Base-by-base conservation (phyloP, 2,797 vertebrate genomes). In the Poeciliopsis infans region DNA sequence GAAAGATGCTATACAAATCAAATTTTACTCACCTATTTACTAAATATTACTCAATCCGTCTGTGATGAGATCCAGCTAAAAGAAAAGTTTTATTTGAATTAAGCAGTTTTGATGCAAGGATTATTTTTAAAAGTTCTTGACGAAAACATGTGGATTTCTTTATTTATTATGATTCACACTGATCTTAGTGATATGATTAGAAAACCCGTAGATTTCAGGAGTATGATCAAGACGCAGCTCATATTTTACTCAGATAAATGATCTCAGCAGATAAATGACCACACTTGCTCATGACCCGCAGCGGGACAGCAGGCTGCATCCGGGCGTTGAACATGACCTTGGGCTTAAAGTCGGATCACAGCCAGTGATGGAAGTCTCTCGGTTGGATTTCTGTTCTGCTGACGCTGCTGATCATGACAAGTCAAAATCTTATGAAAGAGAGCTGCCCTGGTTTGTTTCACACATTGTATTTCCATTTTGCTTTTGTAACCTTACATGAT, bases 281-380 rank as follows among this genome's bases (percentile, higher is more conserved):
- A 69, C 53, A 41, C 23, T 49, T 73, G 20, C 77, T 45, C 49
- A 39, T 16, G 25, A 25, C 61, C 57, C 41, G 15, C 25, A 69
- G 64, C 13, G 33, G 23, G n/a, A 41, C 31, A 57, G 39, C 36
- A 80, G 39, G 12, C 10, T 59, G 31, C 45, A 41, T 53, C 70
- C 45, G 3, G 31, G 31, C 70, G 47, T 13, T 36, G 64, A 75
- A 59, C 43, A 46, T 59, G 55, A 49, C 75, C 23, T 70, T 79
- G 70, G 45, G 23, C 41, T 82, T 47, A 39, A 72, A 68, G 69
- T 80, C 41, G 49, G 57, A 64, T 64, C 59, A 64, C 28, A 59
- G 57, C 4, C 59, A 33, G 31, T 15, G 55, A 31, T 12, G 11
- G n/a, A 28, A 31, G 55, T 28, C n/a, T 59, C 55, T 59, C 13